phyloP scores from a whole-genome alignment of 2,113 vertebrate species.

The Thryonomys swinderianus region DNA sequence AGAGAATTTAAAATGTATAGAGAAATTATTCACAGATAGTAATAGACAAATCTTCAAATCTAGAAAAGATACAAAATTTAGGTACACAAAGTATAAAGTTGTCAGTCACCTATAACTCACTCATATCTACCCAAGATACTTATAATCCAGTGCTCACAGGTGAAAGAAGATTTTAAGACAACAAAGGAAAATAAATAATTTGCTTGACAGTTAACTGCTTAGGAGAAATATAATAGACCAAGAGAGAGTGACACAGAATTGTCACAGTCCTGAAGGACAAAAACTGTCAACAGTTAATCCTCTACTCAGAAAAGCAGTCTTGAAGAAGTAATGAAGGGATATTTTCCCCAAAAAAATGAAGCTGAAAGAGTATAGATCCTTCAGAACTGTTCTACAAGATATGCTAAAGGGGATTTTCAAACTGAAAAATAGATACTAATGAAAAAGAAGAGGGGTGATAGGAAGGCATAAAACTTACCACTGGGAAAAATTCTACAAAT shows the following conservation, averaged over 20 bases:
- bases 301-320: neutral
- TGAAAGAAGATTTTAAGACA: neutral
- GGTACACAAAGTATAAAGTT: neutral
- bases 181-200: neutral
- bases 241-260: neutral
- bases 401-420: neutral
- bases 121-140: neutral
- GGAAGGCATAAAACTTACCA: too few relatives aligned
- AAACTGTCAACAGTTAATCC: neutral
- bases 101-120: neutral
- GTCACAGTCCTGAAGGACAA: neutral
- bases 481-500: too few relatives aligned
- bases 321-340: neutral
- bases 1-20: neutral
- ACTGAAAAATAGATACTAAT: neutral
- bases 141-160: neutral
- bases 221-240: neutral
- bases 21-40: neutral
- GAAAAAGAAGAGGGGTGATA: too few relatives aligned
- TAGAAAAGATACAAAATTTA: neutral
- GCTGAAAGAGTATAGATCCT: neutral
- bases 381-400: neutral
- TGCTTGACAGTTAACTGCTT: neutral
- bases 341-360: neutral
- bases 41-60: neutral